phyloP scores from a whole-genome alignment of 2,888 invertebrate species.

The Choristoneura rosaceana region DNA sequence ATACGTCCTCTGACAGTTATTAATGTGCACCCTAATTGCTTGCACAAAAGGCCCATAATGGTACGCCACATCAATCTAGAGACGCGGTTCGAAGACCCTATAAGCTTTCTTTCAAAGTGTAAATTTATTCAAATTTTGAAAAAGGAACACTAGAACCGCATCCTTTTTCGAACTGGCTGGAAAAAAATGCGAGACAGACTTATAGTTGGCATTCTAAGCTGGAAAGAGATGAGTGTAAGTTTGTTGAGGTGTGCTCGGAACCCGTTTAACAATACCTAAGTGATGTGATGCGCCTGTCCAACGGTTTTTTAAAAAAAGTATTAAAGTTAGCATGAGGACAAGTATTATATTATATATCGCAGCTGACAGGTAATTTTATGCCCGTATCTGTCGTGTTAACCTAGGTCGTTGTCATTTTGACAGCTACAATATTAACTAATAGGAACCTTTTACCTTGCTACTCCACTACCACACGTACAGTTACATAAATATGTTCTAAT shows the following conservation, averaged over 20 bases:
- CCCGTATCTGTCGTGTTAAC: background rate
- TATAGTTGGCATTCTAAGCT: conserved; percentile 36
- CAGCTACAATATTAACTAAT: background rate
- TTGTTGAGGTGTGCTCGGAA: conserved; percentile 50
- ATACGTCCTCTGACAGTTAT: conserved; percentile 19
- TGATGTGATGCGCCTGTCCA: conserved; percentile 60
- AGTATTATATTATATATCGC: conserved; percentile 6
- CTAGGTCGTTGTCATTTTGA: background rate
- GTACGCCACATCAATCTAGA: conserved; percentile 14
- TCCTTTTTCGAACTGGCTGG: conserved; percentile 64
- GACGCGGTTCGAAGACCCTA: conserved; percentile 63
- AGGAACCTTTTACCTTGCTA: too few relatives aligned
- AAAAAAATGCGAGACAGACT: conserved; percentile 49
- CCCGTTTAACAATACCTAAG: conserved; percentile 70
- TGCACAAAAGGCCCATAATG: conserved; percentile 10
- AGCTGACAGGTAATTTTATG: background rate
- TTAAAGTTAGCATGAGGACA: conserved; percentile 23
- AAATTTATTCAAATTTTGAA: conserved; percentile 83
- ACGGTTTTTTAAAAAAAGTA: conserved; percentile 47
- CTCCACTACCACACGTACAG: too few relatives aligned
- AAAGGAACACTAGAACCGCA: conserved; percentile 68
- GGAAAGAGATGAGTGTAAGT: conserved; percentile 48
- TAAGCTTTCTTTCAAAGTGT: conserved; percentile 77
- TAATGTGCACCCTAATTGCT: conserved; percentile 24
- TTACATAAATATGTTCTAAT: too few relatives aligned